Percentiles rank a stretch among this genome's conserved stretches.
Evolutionary conservation across 2,113 vertebrate genomes (phyloP).

Genomic region (Phalacrocorax pelagicus): DNA sequence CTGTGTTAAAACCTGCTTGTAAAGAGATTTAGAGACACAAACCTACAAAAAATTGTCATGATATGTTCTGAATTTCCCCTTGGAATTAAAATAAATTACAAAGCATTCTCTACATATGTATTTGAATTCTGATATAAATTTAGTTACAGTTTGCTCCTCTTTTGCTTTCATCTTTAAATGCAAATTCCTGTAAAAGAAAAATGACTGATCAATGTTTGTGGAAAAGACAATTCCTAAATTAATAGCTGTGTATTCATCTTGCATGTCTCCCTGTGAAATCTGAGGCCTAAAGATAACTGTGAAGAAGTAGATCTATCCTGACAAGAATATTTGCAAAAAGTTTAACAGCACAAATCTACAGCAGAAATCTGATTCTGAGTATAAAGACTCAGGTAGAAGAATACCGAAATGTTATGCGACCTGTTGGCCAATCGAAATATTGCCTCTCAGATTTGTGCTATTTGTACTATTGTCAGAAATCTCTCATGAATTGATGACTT

Average conservation of each 20-base stretch:
- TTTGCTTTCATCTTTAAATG: neutral
- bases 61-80: neutral
- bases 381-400: neutral
- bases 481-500: neutral
- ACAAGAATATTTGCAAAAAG: neutral
- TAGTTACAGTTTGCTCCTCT: neutral
- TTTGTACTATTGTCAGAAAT: neutral
- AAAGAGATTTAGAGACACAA: neutral
- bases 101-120: neutral
- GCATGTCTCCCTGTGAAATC: neutral
- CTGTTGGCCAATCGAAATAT: neutral
- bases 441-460: neutral
- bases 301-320: neutral
- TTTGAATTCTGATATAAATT: neutral
- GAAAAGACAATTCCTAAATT: neutral
- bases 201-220: neutral
- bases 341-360: neutral
- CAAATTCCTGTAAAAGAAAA: neutral
- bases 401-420: neutral
- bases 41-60: neutral
- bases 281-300: neutral
- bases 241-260: neutral
- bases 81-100: neutral
- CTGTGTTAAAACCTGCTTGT: neutral
- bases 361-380: neutral